A percentile compares a stretch with the other conserved stretches of the same genome.
These are phyloP conservation scores for Lepus timidus DNA, from an alignment of 2,113 vertebrate species.

Conservation along the genomic window DNA sequence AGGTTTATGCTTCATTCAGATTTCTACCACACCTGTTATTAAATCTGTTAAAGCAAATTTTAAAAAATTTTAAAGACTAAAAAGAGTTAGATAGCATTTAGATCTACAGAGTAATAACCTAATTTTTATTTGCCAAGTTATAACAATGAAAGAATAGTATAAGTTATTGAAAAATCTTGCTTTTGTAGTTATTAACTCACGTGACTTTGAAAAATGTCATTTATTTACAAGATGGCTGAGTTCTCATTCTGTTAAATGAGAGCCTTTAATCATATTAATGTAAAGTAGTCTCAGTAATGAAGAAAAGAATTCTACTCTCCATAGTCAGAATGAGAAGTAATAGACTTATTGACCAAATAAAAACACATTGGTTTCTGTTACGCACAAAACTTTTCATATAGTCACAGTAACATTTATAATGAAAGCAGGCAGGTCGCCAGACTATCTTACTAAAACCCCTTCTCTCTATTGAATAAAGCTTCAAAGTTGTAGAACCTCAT, in stretches of 20 bases:
- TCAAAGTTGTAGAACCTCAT: neutral
- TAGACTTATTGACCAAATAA: neutral
- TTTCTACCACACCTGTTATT: neutral
- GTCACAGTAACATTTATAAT: neutral
- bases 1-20: neutral
- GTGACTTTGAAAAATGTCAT: neutral
- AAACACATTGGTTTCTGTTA: neutral
- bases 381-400: neutral
- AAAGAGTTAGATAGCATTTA: slow-evolving; percentile 4
- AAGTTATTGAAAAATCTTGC: neutral
- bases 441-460: neutral
- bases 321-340: slow-evolving; percentile 7
- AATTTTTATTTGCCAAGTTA: slow-evolving; percentile 19
- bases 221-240: neutral
- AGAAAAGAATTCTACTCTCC: neutral
- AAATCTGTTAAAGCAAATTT: neutral
- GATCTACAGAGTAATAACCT: neutral
- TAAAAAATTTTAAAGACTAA: slow-evolving; percentile 4
- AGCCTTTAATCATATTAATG: neutral
- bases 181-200: slow-evolving; percentile 12
- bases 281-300: neutral
- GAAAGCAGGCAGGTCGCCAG: neutral
- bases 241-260: neutral
- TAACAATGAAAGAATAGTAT: neutral
- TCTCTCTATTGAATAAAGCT: neutral